Evolutionary conservation across 2,113 vertebrate genomes (phyloP).

Genomic region (Anas platyrhynchos): DNA sequence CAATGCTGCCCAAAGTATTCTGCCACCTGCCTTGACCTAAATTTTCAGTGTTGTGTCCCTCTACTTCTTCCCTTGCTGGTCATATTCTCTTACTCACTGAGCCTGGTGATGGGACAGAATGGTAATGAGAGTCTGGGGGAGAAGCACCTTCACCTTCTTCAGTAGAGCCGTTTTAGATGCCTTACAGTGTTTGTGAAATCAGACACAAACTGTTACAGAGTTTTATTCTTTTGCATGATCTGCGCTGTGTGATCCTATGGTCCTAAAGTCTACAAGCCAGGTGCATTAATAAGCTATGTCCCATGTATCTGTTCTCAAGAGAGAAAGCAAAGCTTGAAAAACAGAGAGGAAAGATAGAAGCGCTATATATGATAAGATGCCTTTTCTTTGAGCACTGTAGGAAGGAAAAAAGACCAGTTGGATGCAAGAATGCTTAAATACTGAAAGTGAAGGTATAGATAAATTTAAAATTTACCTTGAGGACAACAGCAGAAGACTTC

Average conservation of each 20-base stretch:
- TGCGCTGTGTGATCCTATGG: not conserved
- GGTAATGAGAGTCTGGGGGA: not conserved
- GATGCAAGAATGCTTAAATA: not conserved
- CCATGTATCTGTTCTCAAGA: not conserved
- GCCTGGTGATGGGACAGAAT: not conserved
- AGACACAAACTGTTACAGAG: not conserved
- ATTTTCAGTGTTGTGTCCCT: not conserved
- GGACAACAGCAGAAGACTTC: not conserved
- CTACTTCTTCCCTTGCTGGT: not conserved
- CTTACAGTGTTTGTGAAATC: not conserved
- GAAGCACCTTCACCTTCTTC: not conserved
- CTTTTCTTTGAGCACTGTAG: not conserved
- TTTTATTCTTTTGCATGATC: slow-evolving; percentile 22
- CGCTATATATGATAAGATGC: not conserved
- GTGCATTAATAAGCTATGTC: not conserved
- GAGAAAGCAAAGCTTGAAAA: not conserved
- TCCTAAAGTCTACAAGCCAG: not conserved
- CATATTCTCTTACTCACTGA: not conserved
- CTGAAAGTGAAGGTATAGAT: not conserved
- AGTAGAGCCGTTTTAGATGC: not conserved
- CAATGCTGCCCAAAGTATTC: not conserved
- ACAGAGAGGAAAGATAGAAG: not conserved
- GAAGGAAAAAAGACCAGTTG: not conserved
- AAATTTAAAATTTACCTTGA: not conserved
- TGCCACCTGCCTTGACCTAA: not conserved